phyloP scores from a whole-genome alignment of 2,888 invertebrate species.

The Aromia moschata region DNA sequence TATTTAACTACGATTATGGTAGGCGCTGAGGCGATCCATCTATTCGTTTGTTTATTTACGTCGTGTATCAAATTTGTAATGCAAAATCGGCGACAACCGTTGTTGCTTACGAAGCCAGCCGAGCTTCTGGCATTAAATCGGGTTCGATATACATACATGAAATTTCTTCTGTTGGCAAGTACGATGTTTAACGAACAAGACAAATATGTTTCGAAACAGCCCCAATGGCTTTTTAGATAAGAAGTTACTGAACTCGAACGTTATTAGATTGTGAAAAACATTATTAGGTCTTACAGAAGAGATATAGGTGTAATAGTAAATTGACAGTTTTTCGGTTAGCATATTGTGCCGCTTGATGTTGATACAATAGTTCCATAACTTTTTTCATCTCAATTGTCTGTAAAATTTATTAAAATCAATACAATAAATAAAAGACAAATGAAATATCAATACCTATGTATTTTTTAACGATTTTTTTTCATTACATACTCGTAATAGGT shows the following conservation, averaged over 20 bases:
- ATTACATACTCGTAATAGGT: too few species aligned
- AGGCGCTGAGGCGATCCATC: background rate
- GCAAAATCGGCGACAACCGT: background rate
- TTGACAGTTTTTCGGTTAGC: too few species aligned
- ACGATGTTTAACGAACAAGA: background rate
- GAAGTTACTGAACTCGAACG: conserved; percentile 23
- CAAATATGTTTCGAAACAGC: background rate
- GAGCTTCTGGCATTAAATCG: conserved; percentile 3
- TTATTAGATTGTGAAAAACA: background rate
- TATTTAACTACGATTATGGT: conserved; percentile 2
- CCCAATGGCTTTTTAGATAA: conserved; percentile 11
- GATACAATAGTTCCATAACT: too few species aligned
- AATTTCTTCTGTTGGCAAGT: conserved; percentile 8
- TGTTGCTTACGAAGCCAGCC: background rate
- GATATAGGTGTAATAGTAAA: too few species aligned
- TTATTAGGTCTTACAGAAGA: too few species aligned
- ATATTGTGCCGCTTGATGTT: too few species aligned
- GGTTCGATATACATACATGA: conserved; percentile 1
- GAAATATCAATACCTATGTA: too few species aligned
- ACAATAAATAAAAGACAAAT: too few species aligned
- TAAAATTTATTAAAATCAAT: too few species aligned
- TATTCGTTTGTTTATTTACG: background rate
- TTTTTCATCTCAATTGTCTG: too few species aligned
- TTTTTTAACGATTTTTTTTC: too few species aligned
- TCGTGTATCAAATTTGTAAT: background rate